Base-by-base conservation (phyloP, 2,797 vertebrate genomes). In the Phoebastria nigripes region DNA sequence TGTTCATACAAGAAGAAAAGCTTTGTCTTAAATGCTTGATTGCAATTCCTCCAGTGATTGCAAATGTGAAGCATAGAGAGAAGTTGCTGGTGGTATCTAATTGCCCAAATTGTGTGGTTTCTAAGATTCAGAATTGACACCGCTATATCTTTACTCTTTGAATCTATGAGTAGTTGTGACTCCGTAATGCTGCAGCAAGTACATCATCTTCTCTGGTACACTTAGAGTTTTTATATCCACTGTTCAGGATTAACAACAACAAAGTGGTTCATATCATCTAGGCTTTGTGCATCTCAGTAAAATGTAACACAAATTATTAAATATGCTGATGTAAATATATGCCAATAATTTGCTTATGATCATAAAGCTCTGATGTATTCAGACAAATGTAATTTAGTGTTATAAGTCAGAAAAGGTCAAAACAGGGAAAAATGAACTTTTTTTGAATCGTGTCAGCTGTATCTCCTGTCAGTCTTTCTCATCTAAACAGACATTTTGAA, bases 1-100 rank as follows among this genome's bases (percentile, higher is more conserved):
- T 18, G 18, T 96, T 96, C 28, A 59, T 70, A 39, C 22, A 55
- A 62, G 55, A 93, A 82, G 62, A 84, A 94, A 72, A 87, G 62
- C 54, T 88, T 86, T 93, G 65, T 93, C 55, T 93, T 73, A 74
- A 76, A 58, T 37, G 51, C 70, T 95, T 88, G 87, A 88, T 72
- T 91, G 87, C 91, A 91, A 6, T 88, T 91, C 58, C 87, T 83
- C 33, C 22, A 35, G 54, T 79, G 89, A 88, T 17, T 78, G 79
- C 62, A 69, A 44, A 92, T 66, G 56, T 6, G 59, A 93, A 88
- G 70, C 52, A 28, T 4, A 69, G 72, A 78, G 76, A 39, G 41
- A 73, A 78, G 61, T 9, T 79, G 41, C 83, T 92, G 81, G 84
- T 77, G 80, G 44, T 74, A 61, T 83, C 79, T 96, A 83, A 94